Base-by-base conservation (phyloP, 1,140 invertebrate genomes). In the Elysia chlorotica region DNA sequence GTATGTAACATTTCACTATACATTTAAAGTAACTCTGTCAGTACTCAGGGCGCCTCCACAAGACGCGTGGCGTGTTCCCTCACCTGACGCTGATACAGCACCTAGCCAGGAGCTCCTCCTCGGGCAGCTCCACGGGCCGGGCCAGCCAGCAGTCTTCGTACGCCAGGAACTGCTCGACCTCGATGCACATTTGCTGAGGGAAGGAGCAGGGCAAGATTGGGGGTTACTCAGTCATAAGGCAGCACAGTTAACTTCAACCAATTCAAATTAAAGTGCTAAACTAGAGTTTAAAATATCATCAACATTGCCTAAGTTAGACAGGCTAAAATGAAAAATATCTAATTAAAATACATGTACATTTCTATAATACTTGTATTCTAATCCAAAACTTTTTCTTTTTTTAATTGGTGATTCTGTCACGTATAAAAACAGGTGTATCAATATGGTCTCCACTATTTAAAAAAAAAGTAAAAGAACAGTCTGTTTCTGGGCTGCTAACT, bases 121-220 rank as follows among this genome's bases (percentile, higher is more conserved):
- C 69, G 0, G 82, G 82, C 28, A 90, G 80, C 10, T 83, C 82
- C 30, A 93, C 80, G 0, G 92, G 92, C 35, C 84, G 83, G 81
- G 93, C 93, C 25, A 86, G 66, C 36, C 73, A 75, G 78, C 91
- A 93, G 83, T 92, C 92, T 68, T 88, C 79, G 28, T 92, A 78
- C 0, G 89, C 83, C 30, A 92, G 76, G 21, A 93, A 71, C 77
- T 87, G 80, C 33, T 90, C 87, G 38, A 89, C 82, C 74, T 92
- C 90, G 73, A 91, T 85, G 84, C 92, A 93, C 88, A 89, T 83
- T 84, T 82, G 81, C 83, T 85, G 78, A 53, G 35, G 36, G 4
- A 67, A 63, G 30, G 14, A 6, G 17, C 14, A 63, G 14, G 14
- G 31, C 10, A 63, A 63, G n/a, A n/a, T n/a, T n/a, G n/a, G n/a